A percentile compares a stretch with the other conserved stretches of the same genome.
phyloP scores from a whole-genome alignment of 2,888 invertebrate species.

The Diaphora mendica region DNA sequence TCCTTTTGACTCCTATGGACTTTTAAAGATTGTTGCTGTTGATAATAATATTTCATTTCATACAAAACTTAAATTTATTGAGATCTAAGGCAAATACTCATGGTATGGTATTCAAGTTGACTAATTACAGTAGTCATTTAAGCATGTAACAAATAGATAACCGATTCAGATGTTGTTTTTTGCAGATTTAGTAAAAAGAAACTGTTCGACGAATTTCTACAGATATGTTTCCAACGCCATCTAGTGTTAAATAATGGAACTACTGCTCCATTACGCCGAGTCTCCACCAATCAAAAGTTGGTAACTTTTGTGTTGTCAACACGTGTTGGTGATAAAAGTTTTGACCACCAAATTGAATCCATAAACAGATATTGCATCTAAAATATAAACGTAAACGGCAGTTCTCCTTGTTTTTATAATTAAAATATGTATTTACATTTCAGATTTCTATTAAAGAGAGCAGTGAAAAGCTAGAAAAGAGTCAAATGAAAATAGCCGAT shows the following conservation, averaged over 20 bases:
- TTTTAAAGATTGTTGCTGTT: no score
- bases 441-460: conserved; percentile 81
- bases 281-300: no score
- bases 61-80: background rate
- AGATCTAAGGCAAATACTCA: no score
- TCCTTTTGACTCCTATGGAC: no score
- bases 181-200: background rate
- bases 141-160: background rate
- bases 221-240: background rate
- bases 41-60: background rate
- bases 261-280: no score
- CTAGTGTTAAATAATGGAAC: background rate
- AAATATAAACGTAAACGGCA: background rate
- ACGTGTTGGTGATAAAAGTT: no score
- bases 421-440: conserved; percentile 4
- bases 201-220: background rate
- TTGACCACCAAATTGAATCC: no score
- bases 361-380: no score
- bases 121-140: background rate
- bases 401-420: background rate
- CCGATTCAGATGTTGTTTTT: background rate
- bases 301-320: no score
- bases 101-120: background rate
- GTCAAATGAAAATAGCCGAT: conserved; percentile 73
- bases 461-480: conserved; percentile 74